Evolutionary conservation across 2,113 vertebrate species (phyloP).

Genomic region (Stegastes partitus): DNA sequence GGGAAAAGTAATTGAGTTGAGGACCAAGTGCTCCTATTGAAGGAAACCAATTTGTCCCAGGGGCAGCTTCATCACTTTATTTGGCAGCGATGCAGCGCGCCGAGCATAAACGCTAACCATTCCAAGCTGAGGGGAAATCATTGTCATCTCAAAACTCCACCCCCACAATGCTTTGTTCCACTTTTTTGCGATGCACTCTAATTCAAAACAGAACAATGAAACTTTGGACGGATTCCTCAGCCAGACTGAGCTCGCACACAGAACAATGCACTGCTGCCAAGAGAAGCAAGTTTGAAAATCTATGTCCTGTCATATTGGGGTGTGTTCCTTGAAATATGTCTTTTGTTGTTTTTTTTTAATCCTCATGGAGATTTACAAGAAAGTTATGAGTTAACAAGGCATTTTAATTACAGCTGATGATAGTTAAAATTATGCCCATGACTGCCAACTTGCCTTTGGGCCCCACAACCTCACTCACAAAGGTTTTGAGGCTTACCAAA

Average conservation of each 20-base stretch:
- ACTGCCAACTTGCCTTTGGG: constrained; percentile 15
- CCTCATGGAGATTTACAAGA: neutral
- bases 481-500: constrained; percentile 18
- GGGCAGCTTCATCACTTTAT: constrained; percentile 49
- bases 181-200: constrained; percentile 60
- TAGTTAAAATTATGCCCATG: constrained; percentile 7
- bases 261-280: constrained; percentile 42
- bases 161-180: constrained; percentile 67
- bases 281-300: constrained; percentile 21
- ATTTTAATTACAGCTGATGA: constrained; percentile 47
- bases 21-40: constrained; percentile 42
- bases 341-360: neutral
- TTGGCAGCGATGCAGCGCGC: constrained; percentile 35
- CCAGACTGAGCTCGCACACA: constrained; percentile 14
- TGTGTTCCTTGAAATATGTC: constrained; percentile 32
- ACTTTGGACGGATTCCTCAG: constrained; percentile 46
- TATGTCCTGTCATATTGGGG: constrained; percentile 1
- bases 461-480: constrained; percentile 6
- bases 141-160: constrained; percentile 60
- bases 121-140: constrained; percentile 68
- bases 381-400: constrained; percentile 38
- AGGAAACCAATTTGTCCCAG: constrained; percentile 58
- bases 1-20: constrained; percentile 43
- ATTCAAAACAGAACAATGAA: constrained; percentile 77
- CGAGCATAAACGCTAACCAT: constrained; percentile 50